A percentile compares a stretch with the other conserved stretches of the same genome.
Conservation (phyloP, 1,140 invertebrate species). For the Varroa destructor region DNA sequence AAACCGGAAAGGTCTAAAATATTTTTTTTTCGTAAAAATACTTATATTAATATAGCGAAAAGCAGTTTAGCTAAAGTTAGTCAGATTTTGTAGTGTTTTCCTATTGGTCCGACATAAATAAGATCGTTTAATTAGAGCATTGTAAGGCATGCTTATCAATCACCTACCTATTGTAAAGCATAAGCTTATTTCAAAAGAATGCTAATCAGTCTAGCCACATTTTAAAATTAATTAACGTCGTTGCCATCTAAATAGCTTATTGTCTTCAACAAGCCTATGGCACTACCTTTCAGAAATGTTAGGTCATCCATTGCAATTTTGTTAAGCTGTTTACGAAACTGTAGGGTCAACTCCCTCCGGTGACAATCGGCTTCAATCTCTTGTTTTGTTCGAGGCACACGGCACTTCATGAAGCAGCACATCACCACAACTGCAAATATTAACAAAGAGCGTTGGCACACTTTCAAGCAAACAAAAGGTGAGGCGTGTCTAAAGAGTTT, state of each 20-base stretch:
- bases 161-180: not conserved
- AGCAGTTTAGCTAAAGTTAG: too few species aligned
- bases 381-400: slow-evolving; percentile 76
- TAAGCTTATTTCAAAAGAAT: slow-evolving; percentile 1
- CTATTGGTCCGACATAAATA: not conserved
- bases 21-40: too few species aligned
- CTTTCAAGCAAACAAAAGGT: slow-evolving; percentile 16
- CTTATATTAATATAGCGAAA: too few species aligned
- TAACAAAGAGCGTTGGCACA: slow-evolving; percentile 33
- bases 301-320: slow-evolving; percentile 70
- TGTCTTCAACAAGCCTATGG: not conserved
- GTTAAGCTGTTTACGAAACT: slow-evolving; percentile 61
- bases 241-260: not conserved
- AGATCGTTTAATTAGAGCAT: not conserved
- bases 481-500: not conserved
- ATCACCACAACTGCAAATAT: slow-evolving; percentile 52
- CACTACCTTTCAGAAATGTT: slow-evolving; percentile 36
- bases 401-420: slow-evolving; percentile 69
- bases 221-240: not conserved
- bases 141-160: not conserved
- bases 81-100: too few species aligned
- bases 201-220: not conserved
- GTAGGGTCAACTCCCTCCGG: slow-evolving; percentile 61
- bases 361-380: slow-evolving; percentile 81
- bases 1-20: too few species aligned